These are phyloP conservation scores for Holcopasites calliopsidis DNA, from an alignment of 1,140 invertebrate species.

Conservation along the genomic window DNA sequence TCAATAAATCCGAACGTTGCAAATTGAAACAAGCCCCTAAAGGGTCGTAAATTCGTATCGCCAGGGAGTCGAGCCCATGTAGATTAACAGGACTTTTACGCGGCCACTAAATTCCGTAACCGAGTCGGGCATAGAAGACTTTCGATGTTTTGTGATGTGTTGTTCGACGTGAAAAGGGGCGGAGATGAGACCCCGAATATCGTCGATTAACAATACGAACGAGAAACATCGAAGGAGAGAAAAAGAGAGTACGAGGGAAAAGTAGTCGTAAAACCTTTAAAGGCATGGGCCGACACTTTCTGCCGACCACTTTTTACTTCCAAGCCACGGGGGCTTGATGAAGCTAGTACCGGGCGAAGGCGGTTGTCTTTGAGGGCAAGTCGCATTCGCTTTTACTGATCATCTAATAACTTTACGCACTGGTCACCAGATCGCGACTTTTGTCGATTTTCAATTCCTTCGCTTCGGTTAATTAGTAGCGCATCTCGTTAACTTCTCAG, in stretches of 20 bases:
- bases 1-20: not conserved
- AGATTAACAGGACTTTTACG: not conserved
- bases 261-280: constrained; percentile 54
- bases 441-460: not conserved
- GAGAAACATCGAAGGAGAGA: not conserved
- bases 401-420: not conserved
- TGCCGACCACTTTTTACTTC: constrained; percentile 48
- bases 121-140: not conserved
- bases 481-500: not conserved
- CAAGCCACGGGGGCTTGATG: constrained; percentile 22
- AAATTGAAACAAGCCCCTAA: not conserved
- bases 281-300: constrained; percentile 31
- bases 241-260: constrained; percentile 5
- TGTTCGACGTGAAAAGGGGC: not conserved
- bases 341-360: constrained; percentile 26
- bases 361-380: not conserved
- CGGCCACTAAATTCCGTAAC: constrained; percentile 18
- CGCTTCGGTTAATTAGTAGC: not conserved
- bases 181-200: not conserved
- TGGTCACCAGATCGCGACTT: not conserved
- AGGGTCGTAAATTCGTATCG: not conserved
- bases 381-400: not conserved
- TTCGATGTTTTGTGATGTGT: not conserved
- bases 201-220: not conserved
- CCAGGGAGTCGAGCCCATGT: not conserved